Evolutionary conservation across 2,113 vertebrate species (phyloP).

Genomic region (Bos javanicus): DNA sequence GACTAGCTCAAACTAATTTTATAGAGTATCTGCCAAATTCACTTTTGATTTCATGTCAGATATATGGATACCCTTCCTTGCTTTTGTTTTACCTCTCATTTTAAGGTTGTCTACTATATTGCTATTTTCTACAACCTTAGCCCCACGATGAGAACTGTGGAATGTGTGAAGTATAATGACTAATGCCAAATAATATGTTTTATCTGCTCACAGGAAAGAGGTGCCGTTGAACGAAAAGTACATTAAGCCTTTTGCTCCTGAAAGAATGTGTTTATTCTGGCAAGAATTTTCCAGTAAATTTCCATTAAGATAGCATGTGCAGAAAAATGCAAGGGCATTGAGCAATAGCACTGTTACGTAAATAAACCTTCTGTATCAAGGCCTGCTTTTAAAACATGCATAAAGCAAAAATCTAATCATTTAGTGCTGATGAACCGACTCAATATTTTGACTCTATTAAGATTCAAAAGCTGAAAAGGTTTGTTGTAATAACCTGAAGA

Average conservation of each 20-base stretch:
- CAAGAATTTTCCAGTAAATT: slow-evolving; percentile 61
- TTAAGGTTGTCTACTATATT: not conserved
- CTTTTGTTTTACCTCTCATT: not conserved
- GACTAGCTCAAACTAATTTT: not conserved
- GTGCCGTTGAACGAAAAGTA: slow-evolving; percentile 36
- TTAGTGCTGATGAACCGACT: not conserved
- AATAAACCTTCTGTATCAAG: slow-evolving; percentile 1
- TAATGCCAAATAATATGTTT: slow-evolving; percentile 54
- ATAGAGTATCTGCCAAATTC: not conserved
- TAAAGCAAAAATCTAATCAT: slow-evolving; percentile 8
- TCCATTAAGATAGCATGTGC: slow-evolving; percentile 56
- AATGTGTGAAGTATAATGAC: slow-evolving; percentile 17
- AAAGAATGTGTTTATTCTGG: slow-evolving; percentile 68
- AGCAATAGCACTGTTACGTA: slow-evolving; percentile 19
- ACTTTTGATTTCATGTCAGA: not conserved
- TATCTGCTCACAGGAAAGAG: slow-evolving; percentile 54
- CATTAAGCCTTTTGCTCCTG: slow-evolving; percentile 36
- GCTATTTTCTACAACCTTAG: not conserved
- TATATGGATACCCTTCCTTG: not conserved
- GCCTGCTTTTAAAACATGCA: slow-evolving; percentile 1
- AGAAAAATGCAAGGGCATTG: slow-evolving; percentile 30
- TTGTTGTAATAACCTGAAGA: slow-evolving; percentile 6
- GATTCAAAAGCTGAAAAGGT: slow-evolving; percentile 17
- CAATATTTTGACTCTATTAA: slow-evolving; percentile 45
- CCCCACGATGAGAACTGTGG: not conserved